Percentiles rank a stretch among this genome's conserved stretches.
Evolutionary conservation across 35 echinoderm and acorn worm genomes (phyloP).

Genomic region (Hemicentrotus pulcherrimus): DNA sequence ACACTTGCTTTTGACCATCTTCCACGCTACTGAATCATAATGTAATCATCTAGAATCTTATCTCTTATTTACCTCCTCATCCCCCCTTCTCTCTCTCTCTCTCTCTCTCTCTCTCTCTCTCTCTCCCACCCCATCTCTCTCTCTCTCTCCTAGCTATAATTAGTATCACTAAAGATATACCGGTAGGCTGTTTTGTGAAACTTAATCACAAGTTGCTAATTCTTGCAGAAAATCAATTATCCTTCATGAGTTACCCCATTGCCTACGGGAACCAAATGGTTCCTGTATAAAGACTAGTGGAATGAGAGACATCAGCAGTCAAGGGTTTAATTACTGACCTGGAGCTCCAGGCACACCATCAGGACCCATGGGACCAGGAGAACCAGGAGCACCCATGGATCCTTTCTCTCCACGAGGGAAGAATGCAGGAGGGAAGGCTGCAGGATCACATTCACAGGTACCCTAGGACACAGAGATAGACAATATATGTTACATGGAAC

Average conservation of each 20-base stretch:
- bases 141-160: neutral
- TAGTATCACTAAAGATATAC: no score
- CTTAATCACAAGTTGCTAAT: no score
- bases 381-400: slow-evolving; percentile 40
- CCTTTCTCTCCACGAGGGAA: slow-evolving; percentile 43
- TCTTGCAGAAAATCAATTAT: no score
- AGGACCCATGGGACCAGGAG: slow-evolving; percentile 51
- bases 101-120: neutral
- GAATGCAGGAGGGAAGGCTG: slow-evolving; percentile 2
- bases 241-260: neutral
- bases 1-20: no score
- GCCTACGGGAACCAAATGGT: no score
- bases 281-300: neutral
- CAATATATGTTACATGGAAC: neutral
- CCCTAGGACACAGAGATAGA: neutral
- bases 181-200: no score
- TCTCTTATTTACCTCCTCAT: no score
- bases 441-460: slow-evolving; percentile 3
- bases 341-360: slow-evolving; percentile 45
- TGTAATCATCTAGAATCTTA: no score
- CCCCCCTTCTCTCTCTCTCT: no score
- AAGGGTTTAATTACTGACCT: slow-evolving; percentile 22
- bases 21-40: no score
- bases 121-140: neutral
- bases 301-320: neutral